phyloP scores from a whole-genome alignment of 2,888 invertebrate genomes.

The Trichopoda pennipes region DNA sequence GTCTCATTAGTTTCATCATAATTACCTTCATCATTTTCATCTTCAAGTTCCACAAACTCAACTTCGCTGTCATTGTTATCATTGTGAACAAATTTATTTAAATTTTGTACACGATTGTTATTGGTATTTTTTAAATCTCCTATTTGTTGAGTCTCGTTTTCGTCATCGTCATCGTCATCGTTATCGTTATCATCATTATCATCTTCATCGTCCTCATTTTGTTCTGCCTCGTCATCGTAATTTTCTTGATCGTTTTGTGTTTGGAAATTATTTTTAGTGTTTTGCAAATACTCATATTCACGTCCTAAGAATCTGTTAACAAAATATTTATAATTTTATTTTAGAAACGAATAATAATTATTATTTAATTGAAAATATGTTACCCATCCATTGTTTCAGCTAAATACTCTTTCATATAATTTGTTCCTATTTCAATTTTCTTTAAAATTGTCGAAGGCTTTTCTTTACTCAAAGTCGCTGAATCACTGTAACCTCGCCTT shows the following conservation, averaged over 20 bases:
- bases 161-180: conserved; percentile 37
- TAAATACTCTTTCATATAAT: conserved; percentile 78
- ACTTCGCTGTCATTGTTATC: conserved; percentile 69
- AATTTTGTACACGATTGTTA: conserved; percentile 22
- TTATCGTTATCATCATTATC: conserved; percentile 66
- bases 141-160: no score
- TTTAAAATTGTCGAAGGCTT: conserved; percentile 80
- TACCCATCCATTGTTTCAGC: conserved; percentile 80
- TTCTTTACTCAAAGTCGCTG: conserved; percentile 76
- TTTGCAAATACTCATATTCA: conserved; percentile 75
- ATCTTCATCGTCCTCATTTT: conserved; percentile 56
- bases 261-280: conserved; percentile 64
- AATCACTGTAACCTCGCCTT: conserved; percentile 78
- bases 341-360: conserved; percentile 1
- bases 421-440: conserved; percentile 79
- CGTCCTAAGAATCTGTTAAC: conserved; percentile 77
- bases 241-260: conserved; percentile 46
- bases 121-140: conserved; percentile 48
- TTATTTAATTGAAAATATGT: conserved; percentile 59
- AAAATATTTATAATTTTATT: conserved; percentile 5
- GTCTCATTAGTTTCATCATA: conserved; percentile 61
- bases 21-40: conserved; percentile 12
- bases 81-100: conserved; percentile 22
- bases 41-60: conserved; percentile 77
- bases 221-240: conserved; percentile 51